Evolutionary conservation across 37 sponge, comb jelly and placozoan species (phyloP), one percentile per base, ranked within the genome.

Genomic region (Ianthella basta): DNA sequence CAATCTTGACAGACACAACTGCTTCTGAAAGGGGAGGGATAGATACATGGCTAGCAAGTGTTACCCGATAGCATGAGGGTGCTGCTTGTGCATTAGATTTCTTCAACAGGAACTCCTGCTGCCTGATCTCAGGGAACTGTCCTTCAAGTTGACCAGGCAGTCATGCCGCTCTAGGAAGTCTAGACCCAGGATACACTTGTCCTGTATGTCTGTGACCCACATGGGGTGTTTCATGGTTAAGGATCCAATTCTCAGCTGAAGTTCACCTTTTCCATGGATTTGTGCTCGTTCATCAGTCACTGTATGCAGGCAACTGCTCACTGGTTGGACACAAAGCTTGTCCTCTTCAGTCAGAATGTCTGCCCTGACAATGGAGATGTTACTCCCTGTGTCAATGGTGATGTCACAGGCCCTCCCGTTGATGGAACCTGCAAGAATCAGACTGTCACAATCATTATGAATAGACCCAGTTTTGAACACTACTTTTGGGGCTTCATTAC

Each of bases 121-220:
- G 50, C 50, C 8, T 8, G 50, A 44, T 44, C 3, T 44, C 50
- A 44, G 8, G 50, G 50, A 44, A n/a, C 80, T 55, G 19, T 86
- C 86, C 50, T 64, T 30, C 5, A 86, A 35, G 55, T 69, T 69
- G 12, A 80, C 82, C 24, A 56, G 38, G 59, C 82, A 80, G n/a
- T n/a, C 59, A 55, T 87, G 72, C 29, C 15, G 5, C 73, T 69
- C 30, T 60, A 87, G 40, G 67, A 70, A 87, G 41, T 87, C 82
- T 10, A 86, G 24, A 39, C 87, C 87, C 23, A 80, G 65, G 16
- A 85, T 77, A 30, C 77, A 74, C 12, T 77, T 40, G 37, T 74
- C 79, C n/a, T 74, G 78, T 21, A 85, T 85, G 36, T 85, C 79
- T 18, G 86, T 78, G 0, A 79, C 85, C 85, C 85, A 85, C 60